Base-by-base conservation (phyloP, 2,888 invertebrate species). In the Ferdinandea cuprea region DNA sequence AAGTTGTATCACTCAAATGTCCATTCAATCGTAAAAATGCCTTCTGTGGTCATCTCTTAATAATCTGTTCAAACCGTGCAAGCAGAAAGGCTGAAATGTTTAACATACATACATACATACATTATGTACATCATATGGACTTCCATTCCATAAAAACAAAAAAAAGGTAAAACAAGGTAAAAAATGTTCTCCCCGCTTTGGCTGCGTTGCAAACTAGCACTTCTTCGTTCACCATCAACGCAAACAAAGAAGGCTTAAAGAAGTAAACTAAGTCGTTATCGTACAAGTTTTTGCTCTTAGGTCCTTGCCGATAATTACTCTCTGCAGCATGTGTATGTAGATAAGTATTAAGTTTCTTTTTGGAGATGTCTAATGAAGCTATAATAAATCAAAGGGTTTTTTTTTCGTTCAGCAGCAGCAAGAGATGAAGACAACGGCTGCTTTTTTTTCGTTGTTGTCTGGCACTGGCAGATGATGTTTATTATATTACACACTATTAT, bases 371-470 rank as follows among this genome's bases (percentile, higher is more conserved):
- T 76, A 59, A 76, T 77, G 76, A 61, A 61, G 76, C 68, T 68
- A 25, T 69, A 77, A 77, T 77, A 77, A 77, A 77, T 77, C 69
- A 77, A 69, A 77, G 69, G 46, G 66, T 35, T 66, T 50, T 37
- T 17, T 56, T 48, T 69, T 8, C 58, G 32, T 42, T 40, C 56
- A 32, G 32, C 13, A 48, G 2, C n/a, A 17, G 11, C 21, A 73
- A 54, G 37, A 25, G 3, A n/a, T 35, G 7, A 40, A 7, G 40
- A 44, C 59, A 37, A 44, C 44, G 4, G 44, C 21, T 48, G 15
- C 11, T 35, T 19, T 46, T 32, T 32, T 46, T 21, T 15, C 44
- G 11, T 42, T 59, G 37, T 37, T 37, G 37, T 37, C 37, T 13
- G 37, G n/a, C n/a, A n/a, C 25, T 25, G 25, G 6, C 11, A 42